Evolutionary conservation across 1,140 invertebrate species (phyloP), one percentile per base, ranked within the genome.

Genomic region (Drosophila navojoa): DNA sequence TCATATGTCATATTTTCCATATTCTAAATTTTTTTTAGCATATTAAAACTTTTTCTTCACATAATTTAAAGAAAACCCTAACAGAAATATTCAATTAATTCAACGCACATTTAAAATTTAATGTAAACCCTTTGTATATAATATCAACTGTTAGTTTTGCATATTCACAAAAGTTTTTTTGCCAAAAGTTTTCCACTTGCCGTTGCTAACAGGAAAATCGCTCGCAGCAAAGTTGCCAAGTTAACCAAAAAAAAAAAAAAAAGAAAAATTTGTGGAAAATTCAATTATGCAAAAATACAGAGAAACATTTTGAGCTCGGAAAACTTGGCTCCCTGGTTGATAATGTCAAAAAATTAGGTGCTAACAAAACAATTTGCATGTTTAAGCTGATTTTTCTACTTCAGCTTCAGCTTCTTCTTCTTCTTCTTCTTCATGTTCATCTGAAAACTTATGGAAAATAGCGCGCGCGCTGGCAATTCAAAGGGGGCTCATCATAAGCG

Each of bases 281-380:
- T 90, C 87, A 90, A 90, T 90, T 90, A 90, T 90, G 79, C 81
- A 87, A 80, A 86, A 79, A 71, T 64, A 54, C 9, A 72, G 45
- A 72, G 53, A 72, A 72, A 66, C 49, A 79, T 59, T 81, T 80
- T 66, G 38, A 69, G 44, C 60, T 62, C 3, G 19, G 77, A 55
- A 74, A 80, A 80, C 55, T 79, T 79, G 59, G 29, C 22, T 60
- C 55, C 29, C 68, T 42, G 44, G 45, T 55, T 66, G 77, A 71
- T 86, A 81, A 91, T 91, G 75, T 77, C 71, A 66, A 87, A 79
- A 91, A 91, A 91, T 90, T 90, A 91, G 90, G 90, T 91, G 90
- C 85, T 91, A 91, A 91, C 90, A 87, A 91, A 91, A 91, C 90
- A 91, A 90, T 91, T 91, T 91, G 80, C 90, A 91, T 91, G 87